Evolutionary conservation across 2,113 vertebrate species (phyloP).

Genomic region (Sardina pilchardus): DNA sequence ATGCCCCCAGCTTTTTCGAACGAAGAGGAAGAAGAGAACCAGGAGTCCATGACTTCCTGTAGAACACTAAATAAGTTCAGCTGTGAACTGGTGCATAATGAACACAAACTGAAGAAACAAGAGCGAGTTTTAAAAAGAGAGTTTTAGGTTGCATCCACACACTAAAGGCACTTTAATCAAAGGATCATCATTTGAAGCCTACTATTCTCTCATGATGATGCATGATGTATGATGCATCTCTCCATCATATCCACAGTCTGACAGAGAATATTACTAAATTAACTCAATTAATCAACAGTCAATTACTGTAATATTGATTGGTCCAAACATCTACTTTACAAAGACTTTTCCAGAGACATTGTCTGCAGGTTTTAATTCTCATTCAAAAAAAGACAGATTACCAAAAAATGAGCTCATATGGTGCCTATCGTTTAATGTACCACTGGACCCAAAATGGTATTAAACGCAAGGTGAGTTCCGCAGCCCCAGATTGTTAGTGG

Average conservation of each 20-base stretch:
- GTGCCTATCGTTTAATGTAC: neutral
- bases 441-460: neutral
- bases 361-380: too few species aligned
- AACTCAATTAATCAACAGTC: neutral
- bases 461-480: constrained; percentile 12
- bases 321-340: neutral
- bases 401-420: neutral
- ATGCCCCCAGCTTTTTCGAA: constrained; percentile 64
- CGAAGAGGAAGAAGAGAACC: constrained; percentile 32
- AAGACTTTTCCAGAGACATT: too few species aligned
- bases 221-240: too few species aligned
- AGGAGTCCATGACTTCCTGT: constrained; percentile 1
- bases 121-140: neutral
- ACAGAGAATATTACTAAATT: neutral
- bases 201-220: too few species aligned
- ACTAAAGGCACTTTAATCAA: too few species aligned
- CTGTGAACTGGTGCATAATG: neutral
- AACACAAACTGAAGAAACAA: neutral
- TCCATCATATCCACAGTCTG: too few species aligned
- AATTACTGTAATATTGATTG: neutral
- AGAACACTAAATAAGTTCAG: neutral
- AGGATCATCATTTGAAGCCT: neutral
- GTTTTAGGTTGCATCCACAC: neutral
- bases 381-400: too few species aligned
- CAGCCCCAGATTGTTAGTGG: constrained; percentile 14